Evolutionary conservation across 2,113 vertebrate species (phyloP).

Genomic region (Brachypodius melanocephalos): DNA sequence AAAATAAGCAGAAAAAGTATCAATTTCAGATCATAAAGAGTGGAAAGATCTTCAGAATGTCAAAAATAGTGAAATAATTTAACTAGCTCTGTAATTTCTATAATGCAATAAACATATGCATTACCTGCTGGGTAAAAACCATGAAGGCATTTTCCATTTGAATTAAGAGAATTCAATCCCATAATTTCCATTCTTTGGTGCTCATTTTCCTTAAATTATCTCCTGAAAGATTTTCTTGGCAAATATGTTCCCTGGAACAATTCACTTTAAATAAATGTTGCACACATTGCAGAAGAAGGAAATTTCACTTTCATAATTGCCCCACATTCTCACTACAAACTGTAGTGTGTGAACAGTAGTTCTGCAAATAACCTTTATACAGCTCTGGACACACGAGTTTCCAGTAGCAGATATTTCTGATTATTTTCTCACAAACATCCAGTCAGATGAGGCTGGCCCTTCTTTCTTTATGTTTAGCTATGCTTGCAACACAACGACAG

Average conservation of each 20-base stretch:
- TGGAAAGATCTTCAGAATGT: constrained; percentile 60
- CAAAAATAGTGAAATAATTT: constrained; percentile 63
- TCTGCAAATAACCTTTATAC: not conserved
- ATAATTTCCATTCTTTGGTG: constrained; percentile 64
- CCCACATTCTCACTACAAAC: not conserved
- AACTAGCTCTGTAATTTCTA: constrained; percentile 61
- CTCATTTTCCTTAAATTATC: constrained; percentile 62
- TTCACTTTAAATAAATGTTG: constrained; percentile 54
- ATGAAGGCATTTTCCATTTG: constrained; percentile 61
- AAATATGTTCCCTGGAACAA: constrained; percentile 45
- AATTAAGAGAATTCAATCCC: constrained; percentile 48
- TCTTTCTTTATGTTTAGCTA: not conserved
- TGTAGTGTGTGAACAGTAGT: not conserved
- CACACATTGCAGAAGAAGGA: constrained; percentile 35
- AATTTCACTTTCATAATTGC: constrained; percentile 49
- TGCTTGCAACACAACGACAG: not conserved
- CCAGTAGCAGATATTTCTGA: not conserved
- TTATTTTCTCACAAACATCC: not conserved
- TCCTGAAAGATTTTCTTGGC: constrained; percentile 60
- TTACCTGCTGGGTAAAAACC: constrained; percentile 65
- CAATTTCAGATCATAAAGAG: constrained; percentile 52
- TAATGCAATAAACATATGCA: constrained; percentile 60
- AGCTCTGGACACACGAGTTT: not conserved
- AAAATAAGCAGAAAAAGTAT: constrained; percentile 50
- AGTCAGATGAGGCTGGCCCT: not conserved